Evolutionary conservation across 2,113 vertebrate species (phyloP).

Genomic region (Myodes glareolus): DNA sequence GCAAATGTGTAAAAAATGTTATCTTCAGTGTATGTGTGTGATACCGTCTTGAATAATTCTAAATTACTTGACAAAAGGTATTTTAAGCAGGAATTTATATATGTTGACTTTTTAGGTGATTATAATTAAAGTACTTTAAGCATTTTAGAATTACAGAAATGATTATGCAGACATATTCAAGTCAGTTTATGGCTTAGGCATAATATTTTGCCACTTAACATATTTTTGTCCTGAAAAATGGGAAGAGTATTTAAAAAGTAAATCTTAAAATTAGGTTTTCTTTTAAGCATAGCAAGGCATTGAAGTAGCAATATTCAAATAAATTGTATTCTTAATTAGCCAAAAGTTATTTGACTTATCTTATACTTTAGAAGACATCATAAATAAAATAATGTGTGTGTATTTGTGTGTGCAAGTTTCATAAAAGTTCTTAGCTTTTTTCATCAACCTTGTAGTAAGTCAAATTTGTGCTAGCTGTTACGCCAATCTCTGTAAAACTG

Average conservation of each 20-base stretch:
- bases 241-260: background rate
- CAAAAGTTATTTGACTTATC: background rate
- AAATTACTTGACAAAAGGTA: background rate
- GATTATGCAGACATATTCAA: background rate
- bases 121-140: background rate
- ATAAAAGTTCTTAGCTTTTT: background rate
- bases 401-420: background rate
- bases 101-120: background rate
- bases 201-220: background rate
- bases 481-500: background rate
- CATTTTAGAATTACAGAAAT: background rate
- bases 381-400: background rate
- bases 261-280: background rate
- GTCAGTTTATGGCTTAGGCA: background rate
- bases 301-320: background rate
- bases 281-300: background rate
- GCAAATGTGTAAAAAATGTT: background rate
- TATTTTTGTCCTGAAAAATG: background rate
- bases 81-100: background rate
- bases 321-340: background rate
- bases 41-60: background rate
- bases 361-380: background rate
- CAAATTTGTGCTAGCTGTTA: background rate
- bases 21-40: background rate
- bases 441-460: background rate